Evolutionary conservation across 2,797 vertebrate species (phyloP).

Genomic region (Sebastiscus albofasciatus): DNA sequence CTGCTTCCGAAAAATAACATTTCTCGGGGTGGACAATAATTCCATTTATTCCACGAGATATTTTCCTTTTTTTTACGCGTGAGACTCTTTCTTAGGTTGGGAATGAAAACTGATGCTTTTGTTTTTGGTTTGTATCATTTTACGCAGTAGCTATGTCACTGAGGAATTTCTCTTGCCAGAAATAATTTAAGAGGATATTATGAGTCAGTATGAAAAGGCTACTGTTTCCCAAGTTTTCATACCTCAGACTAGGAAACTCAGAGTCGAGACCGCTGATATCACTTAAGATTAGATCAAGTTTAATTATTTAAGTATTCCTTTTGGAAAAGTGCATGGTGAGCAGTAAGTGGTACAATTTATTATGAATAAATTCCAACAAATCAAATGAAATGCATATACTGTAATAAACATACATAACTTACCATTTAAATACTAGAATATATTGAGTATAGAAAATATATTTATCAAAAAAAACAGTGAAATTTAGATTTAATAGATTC

Average conservation of each 20-base stretch:
- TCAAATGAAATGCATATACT: neutral
- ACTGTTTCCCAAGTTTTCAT: constrained; percentile 54
- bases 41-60: constrained; percentile 64
- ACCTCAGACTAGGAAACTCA: constrained; percentile 4
- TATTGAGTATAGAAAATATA: neutral
- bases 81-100: constrained; percentile 42
- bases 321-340: neutral
- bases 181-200: constrained; percentile 72
- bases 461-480: neutral
- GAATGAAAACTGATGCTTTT: constrained; percentile 72
- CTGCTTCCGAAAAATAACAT: constrained; percentile 73
- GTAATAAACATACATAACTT: neutral
- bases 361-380: neutral
- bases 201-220: constrained; percentile 55
- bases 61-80: constrained; percentile 53
- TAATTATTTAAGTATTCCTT: neutral
- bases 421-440: neutral
- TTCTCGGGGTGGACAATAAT: constrained; percentile 66
- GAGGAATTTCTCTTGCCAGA: constrained; percentile 71
- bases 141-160: constrained; percentile 73
- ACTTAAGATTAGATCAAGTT: constrained; percentile 15
- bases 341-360: neutral
- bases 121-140: constrained; percentile 78
- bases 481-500: neutral
- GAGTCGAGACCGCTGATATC: constrained; percentile 18